Evolutionary conservation across 2,113 vertebrate species (phyloP), one percentile per base, ranked within the genome.

Genomic region (Equus quagga): DNA sequence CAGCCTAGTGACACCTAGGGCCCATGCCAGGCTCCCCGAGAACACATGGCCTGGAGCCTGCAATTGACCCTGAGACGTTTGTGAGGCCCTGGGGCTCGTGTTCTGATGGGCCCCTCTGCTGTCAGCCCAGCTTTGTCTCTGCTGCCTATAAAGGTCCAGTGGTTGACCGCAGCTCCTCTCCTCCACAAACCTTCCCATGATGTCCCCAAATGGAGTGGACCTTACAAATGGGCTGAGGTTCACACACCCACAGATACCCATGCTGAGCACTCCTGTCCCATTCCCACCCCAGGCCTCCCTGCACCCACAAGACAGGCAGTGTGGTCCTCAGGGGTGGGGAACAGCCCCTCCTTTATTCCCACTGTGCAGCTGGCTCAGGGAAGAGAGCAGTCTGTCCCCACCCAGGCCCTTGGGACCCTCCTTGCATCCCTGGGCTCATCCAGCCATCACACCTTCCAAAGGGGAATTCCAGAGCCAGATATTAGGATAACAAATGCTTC

Each of bases 1-100:
- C 36, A 41, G 36, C 36, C 36, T 58, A 21, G 46, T 10, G 8
- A 28, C n/a, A 41, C 13, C 13, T 14, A 23, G n/a, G 6, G 28
- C 49, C n/a, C 41, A 36, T 0, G 2, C 31, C 36, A 24, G 60
- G 6, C 10, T 26, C n/a, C 6, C 17, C 0, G 8, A 19, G 18
- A 81, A 28, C 19, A 26, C 19, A 8, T 15, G 79, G 51, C 41
- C 41, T n/a, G 49, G 62, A 69, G 24, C 33, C 56, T 44, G 24
- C 49, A 19, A 9, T 54, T 54, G 26, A 64, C 73, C 23, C n/a
- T 73, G 75, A 56, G 72, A 17, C 5, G 0, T 49, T 14, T 1
- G 26, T 8, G 10, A 65, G n/a, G 6, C 36, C 67, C 67, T 14
- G 26, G 36, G 70, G 18, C 56, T n/a, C 33, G 3, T 31, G 17